These are phyloP conservation scores for Drosophila pruinosa DNA, from an alignment of 1,140 invertebrate species.

Conservation along the genomic window DNA sequence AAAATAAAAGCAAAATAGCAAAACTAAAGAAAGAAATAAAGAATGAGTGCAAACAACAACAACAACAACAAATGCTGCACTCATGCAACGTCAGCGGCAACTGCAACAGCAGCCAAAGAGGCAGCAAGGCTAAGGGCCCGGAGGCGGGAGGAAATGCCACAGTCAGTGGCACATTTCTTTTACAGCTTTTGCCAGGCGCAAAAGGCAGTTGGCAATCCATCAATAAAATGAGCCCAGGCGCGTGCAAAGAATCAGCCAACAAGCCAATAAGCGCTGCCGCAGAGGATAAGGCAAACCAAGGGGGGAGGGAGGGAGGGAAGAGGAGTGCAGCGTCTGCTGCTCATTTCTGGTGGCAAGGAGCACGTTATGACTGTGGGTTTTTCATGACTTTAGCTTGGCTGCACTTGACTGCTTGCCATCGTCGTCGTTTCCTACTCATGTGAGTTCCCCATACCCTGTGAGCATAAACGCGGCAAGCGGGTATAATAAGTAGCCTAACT, in stretches of 20 bases:
- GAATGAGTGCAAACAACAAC: background rate
- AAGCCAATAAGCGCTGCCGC: conserved; percentile 26
- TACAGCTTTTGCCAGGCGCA: conserved; percentile 35
- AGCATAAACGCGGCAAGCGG: background rate
- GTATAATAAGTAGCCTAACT: background rate
- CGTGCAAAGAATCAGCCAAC: conserved; percentile 49
- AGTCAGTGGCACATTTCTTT: conserved; percentile 50
- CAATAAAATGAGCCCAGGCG: conserved; percentile 40
- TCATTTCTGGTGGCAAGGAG: conserved; percentile 12
- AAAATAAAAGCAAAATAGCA: conserved; percentile 29
- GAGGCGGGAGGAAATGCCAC: background rate
- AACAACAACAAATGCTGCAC: conserved; percentile 39
- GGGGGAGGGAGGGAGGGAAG: background rate
- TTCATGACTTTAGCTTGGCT: conserved; percentile 69
- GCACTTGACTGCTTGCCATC: conserved; percentile 59
- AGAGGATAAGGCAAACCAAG: background rate
- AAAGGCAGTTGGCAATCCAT: conserved; percentile 58
- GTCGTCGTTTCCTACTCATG: background rate
- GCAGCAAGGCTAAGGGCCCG: conserved; percentile 14
- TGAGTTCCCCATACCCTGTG: conserved; percentile 14
- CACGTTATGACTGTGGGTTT: conserved; percentile 66
- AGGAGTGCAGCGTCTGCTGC: conserved; percentile 5
- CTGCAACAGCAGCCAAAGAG: conserved; percentile 16
- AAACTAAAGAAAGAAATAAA: conserved; percentile 34
- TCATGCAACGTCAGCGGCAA: conserved; percentile 54